A percentile compares a stretch with the other conserved stretches of the same genome.
Conservation (phyloP, 2,797 vertebrate genomes). For the Acipenser transmontanus region DNA sequence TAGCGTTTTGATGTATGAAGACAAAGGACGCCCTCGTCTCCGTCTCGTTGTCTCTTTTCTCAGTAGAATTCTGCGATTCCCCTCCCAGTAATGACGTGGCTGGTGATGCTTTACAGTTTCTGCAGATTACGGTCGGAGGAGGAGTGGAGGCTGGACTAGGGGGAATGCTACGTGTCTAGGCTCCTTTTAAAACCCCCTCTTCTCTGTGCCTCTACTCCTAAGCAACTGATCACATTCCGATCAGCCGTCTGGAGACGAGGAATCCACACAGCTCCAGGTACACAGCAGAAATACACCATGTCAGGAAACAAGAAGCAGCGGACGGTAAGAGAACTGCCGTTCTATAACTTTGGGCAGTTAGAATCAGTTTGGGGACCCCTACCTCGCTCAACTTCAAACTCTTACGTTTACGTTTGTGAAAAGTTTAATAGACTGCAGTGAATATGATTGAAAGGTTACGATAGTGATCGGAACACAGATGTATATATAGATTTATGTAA, state of each 20-base stretch:
- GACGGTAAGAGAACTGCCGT: neutral
- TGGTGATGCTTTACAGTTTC: neutral
- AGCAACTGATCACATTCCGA: neutral
- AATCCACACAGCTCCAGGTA: conserved; percentile 19
- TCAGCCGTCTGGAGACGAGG: too few species aligned
- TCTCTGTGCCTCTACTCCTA: conserved; percentile 13
- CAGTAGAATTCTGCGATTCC: too few species aligned
- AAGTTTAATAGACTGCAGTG: too few species aligned
- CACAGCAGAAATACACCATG: conserved; percentile 1
- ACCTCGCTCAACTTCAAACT: too few species aligned
- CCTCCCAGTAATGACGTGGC: too few species aligned
- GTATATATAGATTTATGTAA: too few species aligned
- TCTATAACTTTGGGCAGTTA: conserved; percentile 5
- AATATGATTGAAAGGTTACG: too few species aligned
- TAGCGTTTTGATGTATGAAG: too few species aligned
- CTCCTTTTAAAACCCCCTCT: conserved; percentile 55
- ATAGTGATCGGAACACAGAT: too few species aligned
- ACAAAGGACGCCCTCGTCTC: too few species aligned
- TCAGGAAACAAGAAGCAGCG: conserved; percentile 4
- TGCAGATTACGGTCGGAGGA: conserved; percentile 26
- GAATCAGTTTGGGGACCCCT: neutral
- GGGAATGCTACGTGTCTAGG: conserved; percentile 82
- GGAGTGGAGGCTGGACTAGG: conserved; percentile 58
- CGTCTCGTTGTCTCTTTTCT: too few species aligned
- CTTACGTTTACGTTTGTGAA: too few species aligned